Evolutionary conservation across 2,888 invertebrate species (phyloP), one percentile per base, ranked within the genome.

Genomic region (Lomographa bimaculata): DNA sequence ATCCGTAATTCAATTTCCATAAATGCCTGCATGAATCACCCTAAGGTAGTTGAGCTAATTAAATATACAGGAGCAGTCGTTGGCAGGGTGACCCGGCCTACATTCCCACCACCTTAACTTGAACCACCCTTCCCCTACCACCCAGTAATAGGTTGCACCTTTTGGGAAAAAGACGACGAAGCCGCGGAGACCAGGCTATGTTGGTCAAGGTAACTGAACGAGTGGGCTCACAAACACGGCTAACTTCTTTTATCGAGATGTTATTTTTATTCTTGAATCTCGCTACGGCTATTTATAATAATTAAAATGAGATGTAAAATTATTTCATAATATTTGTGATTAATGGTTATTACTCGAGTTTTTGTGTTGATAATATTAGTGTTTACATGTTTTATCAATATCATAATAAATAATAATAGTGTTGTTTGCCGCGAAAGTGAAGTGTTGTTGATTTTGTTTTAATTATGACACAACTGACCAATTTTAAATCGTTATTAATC

Each of bases 1-100:
- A n/a, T n/a, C n/a, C n/a, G n/a, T n/a, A n/a, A n/a, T n/a, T n/a
- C n/a, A n/a, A n/a, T n/a, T n/a, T n/a, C n/a, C n/a, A n/a, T n/a
- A n/a, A n/a, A n/a, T 20, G 5, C 20, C 8, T 36, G 40, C 33
- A 47, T 34, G 12, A 43, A 46, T 46, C 43, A 45, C 24, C 27
- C 27, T 53, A 49, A 45, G 14, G 47, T 41, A 43, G 45, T 52
- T 58, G 53, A 55, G 57, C 57, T 65, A 64, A 67, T 64, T 59
- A n/a, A n/a, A n/a, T n/a, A 65, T 58, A 57, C 36, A 45, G 41
- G 45, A 44, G 38, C 41, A 52, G 32, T 48, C 52, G 50, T 33
- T 55, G 57, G 50, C 60, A 57, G 54, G 21, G 42, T 64, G 71
- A 68, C 71, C 67, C 56, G 67, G 58, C 66, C 69, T 33, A 71